These are phyloP conservation scores for Leptopilina boulardi DNA, from an alignment of 1,140 invertebrate genomes.

Conservation along the genomic window DNA sequence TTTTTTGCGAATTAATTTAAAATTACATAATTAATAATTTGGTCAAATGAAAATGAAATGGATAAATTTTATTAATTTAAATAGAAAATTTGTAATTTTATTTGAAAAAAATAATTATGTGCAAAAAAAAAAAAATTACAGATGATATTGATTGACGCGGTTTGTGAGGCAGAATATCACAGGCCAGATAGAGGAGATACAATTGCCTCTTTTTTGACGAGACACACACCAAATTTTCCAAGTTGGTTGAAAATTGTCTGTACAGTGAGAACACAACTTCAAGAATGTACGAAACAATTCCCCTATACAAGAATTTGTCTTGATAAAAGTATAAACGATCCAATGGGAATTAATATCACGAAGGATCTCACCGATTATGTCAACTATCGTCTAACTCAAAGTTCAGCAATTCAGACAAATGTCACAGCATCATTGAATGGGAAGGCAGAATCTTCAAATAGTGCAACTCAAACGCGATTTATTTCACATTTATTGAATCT, in stretches of 20 bases:
- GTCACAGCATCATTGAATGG: slow-evolving; percentile 84
- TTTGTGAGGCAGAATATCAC: slow-evolving; percentile 98
- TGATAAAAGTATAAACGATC: slow-evolving; percentile 82
- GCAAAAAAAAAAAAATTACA: slow-evolving; percentile 48
- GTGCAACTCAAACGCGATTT: slow-evolving; percentile 85
- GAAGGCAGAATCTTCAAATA: slow-evolving; percentile 78
- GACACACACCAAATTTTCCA: slow-evolving; percentile 90
- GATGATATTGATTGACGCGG: slow-evolving; percentile 91
- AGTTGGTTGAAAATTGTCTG: slow-evolving; percentile 93
- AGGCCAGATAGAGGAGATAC: slow-evolving; percentile 94
- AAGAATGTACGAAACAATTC: slow-evolving; percentile 88
- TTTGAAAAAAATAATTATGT: not conserved
- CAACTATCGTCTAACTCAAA: slow-evolving; percentile 86
- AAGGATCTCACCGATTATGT: slow-evolving; percentile 93
- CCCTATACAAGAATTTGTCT: slow-evolving; percentile 86
- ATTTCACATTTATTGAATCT: slow-evolving; percentile 89
- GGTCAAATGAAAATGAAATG: not conserved
- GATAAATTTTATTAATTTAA: not conserved
- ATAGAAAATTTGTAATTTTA: not conserved
- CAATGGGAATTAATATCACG: slow-evolving; percentile 75
- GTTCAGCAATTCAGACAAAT: slow-evolving; percentile 88
- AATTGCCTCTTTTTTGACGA: slow-evolving; percentile 90
- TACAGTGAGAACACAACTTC: slow-evolving; percentile 89
- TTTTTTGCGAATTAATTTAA: not conserved
- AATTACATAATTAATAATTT: too few species aligned